phyloP scores from a whole-genome alignment of 2,888 invertebrate species.

The Drosophila pseudotalamancana region DNA sequence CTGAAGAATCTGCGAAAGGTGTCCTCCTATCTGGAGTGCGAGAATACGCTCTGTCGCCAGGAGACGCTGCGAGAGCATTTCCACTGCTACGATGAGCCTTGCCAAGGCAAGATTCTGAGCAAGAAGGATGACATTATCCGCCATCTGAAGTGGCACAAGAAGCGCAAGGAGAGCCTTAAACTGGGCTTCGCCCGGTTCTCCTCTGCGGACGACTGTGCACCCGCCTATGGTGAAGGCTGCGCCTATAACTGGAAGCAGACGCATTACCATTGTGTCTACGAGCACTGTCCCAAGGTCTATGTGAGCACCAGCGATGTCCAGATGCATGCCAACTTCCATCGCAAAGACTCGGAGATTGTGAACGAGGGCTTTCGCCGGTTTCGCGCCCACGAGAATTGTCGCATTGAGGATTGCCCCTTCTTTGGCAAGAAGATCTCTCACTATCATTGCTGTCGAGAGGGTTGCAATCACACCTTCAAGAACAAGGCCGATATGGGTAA shows the following conservation, averaged over 20 bases:
- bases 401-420: conserved; percentile 95
- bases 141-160: conserved; percentile 99
- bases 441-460: conserved; percentile 96
- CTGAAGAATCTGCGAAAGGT: conserved; percentile 83
- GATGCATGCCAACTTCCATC: conserved; percentile 99
- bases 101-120: conserved; percentile 93
- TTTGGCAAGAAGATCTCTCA: conserved; percentile 98
- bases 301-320: conserved; percentile 99
- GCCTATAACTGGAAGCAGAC: conserved; percentile 90
- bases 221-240: conserved; percentile 91
- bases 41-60: conserved; percentile 81
- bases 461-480: conserved; percentile 98
- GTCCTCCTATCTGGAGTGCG: conserved; percentile 84
- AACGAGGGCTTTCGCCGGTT: conserved; percentile 99
- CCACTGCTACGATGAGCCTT: conserved; percentile 91
- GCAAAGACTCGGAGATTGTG: conserved; percentile 98
- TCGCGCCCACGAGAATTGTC: conserved; percentile 97
- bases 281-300: conserved; percentile 96
- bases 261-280: conserved; percentile 97
- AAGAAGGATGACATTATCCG: conserved; percentile 99
- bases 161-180: conserved; percentile 97
- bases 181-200: conserved; percentile 94
- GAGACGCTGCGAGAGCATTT: conserved; percentile 92
- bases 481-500: conserved; percentile 99
- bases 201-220: conserved; percentile 96